Evolutionary conservation across 2,797 vertebrate species (phyloP).

Genomic region (Microctenopoma stevenorrisi): DNA sequence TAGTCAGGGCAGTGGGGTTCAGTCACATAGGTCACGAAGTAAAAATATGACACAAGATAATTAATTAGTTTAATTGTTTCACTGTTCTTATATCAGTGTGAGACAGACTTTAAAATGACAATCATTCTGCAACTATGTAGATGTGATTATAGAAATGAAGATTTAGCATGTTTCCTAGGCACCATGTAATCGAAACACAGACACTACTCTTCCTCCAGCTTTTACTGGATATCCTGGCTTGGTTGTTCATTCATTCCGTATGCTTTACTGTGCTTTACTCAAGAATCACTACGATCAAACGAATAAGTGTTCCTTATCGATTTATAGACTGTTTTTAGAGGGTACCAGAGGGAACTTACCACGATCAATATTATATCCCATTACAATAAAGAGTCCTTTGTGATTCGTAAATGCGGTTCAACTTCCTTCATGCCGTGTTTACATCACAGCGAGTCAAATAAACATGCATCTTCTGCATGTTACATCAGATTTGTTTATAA

Average conservation of each 20-base stretch:
- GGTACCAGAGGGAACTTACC: background rate
- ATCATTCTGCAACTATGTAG: too few relatives aligned
- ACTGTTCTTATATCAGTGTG: too few relatives aligned
- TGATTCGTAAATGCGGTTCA: background rate
- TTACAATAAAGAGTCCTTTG: background rate
- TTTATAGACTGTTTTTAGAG: background rate
- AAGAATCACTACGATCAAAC: conserved; percentile 6
- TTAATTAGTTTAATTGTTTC: too few relatives aligned
- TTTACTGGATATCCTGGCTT: background rate
- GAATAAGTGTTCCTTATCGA: conserved; percentile 9
- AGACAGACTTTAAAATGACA: too few relatives aligned
- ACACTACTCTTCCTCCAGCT: background rate
- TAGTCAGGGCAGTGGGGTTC: too few relatives aligned
- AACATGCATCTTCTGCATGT: background rate
- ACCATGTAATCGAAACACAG: too few relatives aligned
- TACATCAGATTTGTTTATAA: background rate
- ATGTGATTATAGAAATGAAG: too few relatives aligned
- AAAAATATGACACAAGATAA: too few relatives aligned
- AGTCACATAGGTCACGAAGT: too few relatives aligned
- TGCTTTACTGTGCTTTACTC: background rate
- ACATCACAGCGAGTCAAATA: background rate
- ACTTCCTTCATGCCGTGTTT: background rate
- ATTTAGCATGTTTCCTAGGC: too few relatives aligned
- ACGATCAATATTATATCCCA: background rate
- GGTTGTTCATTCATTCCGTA: background rate